Evolutionary conservation across 2,888 invertebrate genomes (phyloP).

Genomic region (Polia nebulosa): DNA sequence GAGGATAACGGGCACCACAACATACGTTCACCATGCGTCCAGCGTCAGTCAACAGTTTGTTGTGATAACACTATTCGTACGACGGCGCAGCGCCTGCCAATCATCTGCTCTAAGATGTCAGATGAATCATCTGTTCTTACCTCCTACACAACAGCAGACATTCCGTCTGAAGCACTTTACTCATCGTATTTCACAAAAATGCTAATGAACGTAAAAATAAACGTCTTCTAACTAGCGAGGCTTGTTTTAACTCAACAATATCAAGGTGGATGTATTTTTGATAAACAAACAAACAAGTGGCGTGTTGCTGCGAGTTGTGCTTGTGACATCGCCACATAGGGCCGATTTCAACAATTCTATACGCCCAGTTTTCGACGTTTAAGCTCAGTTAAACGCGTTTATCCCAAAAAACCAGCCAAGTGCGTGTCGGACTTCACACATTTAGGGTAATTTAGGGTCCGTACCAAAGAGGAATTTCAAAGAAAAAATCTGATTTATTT

Average conservation of each 20-base stretch:
- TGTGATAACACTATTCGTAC: neutral
- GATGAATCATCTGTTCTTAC: conserved; percentile 19
- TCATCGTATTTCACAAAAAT: conserved; percentile 27
- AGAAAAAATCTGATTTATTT: too few relatives aligned
- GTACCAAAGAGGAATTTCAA: too few relatives aligned
- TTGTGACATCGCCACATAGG: neutral
- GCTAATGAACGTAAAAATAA: conserved; percentile 38
- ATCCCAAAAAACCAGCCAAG: too few relatives aligned
- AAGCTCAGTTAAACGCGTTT: too few relatives aligned
- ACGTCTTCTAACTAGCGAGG: conserved; percentile 2
- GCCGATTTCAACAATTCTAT: too few relatives aligned
- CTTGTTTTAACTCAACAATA: conserved; percentile 32
- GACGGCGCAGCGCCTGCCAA: conserved; percentile 11
- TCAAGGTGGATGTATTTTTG: conserved; percentile 39
- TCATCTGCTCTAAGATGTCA: conserved; percentile 11
- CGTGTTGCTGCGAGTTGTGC: conserved; percentile 25
- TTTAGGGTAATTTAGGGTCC: too few relatives aligned
- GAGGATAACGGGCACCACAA: neutral
- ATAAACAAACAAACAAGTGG: conserved; percentile 28
- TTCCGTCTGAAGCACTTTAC: conserved; percentile 26
- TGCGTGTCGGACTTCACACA: too few relatives aligned
- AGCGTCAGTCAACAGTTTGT: conserved; percentile 5
- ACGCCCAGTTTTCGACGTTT: too few relatives aligned
- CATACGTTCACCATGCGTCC: neutral
- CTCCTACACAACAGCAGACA: conserved; percentile 20